Evolutionary conservation across 1,140 invertebrate species (phyloP).

Genomic region (Lordiphosa mommai): DNA sequence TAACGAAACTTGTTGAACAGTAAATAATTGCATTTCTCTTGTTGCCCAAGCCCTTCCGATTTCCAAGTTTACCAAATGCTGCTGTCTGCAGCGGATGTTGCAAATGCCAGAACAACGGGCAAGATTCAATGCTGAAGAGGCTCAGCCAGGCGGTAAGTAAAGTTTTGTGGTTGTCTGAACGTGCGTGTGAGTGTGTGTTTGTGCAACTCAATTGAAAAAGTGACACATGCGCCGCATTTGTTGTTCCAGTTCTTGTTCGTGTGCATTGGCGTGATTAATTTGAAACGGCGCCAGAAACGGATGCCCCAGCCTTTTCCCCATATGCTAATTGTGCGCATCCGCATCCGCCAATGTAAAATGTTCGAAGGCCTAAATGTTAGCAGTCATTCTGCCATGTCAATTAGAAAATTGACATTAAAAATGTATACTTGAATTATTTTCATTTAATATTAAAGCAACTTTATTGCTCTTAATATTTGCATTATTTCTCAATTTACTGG

Average conservation of each 20-base stretch:
- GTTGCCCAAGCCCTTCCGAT: constrained; percentile 1
- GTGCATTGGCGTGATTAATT: constrained; percentile 75
- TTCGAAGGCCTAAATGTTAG: constrained; percentile 8
- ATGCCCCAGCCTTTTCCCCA: constrained; percentile 20
- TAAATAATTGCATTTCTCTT: constrained; percentile 52
- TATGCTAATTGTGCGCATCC: constrained; percentile 70
- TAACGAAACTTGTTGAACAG: constrained; percentile 48
- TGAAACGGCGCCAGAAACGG: constrained; percentile 66
- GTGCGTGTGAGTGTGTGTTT: constrained; percentile 12
- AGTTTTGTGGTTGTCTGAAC: constrained; percentile 46
- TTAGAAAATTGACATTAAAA: constrained; percentile 35
- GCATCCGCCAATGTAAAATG: constrained; percentile 32
- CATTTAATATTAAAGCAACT: constrained; percentile 16
- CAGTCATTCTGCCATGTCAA: constrained; percentile 38
- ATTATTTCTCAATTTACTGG: constrained; percentile 71
- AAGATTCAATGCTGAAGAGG: constrained; percentile 25
- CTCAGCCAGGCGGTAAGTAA: constrained; percentile 33
- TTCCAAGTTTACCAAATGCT: constrained; percentile 16
- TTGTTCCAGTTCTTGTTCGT: constrained; percentile 46
- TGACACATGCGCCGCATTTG: constrained; percentile 53
- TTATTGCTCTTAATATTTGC: constrained; percentile 67
- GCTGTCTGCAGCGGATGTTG: constrained; percentile 66
- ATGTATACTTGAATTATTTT: constrained; percentile 10
- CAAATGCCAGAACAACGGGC: constrained; percentile 55
- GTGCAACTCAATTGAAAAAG: constrained; percentile 41